Evolutionary conservation across 2,113 vertebrate genomes (phyloP).

Genomic region (Physeter macrocephalus): DNA sequence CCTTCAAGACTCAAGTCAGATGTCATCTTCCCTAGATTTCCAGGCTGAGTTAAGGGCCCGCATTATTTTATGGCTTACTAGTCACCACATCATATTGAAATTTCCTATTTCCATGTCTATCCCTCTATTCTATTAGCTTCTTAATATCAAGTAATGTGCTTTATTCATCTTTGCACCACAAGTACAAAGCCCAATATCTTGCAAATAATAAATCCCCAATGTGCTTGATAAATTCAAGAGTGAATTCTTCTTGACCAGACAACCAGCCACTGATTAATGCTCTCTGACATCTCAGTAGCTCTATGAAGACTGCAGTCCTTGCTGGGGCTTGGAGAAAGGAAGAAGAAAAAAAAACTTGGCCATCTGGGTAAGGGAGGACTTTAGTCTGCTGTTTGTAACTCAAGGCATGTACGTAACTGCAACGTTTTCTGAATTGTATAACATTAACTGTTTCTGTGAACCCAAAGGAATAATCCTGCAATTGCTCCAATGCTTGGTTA

Average conservation of each 20-base stretch:
- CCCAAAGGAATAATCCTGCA: background rate
- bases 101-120: background rate
- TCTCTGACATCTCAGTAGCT: background rate
- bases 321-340: background rate
- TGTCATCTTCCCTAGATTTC: background rate
- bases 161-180: background rate
- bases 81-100: background rate
- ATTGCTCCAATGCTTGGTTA: background rate
- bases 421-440: background rate
- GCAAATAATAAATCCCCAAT: background rate
- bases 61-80: background rate
- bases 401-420: background rate
- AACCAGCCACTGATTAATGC: background rate
- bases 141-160: background rate
- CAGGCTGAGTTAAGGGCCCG: background rate
- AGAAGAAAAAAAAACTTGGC: background rate
- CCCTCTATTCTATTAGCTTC: background rate
- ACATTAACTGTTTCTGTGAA: constrained; percentile 1
- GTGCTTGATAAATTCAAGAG: background rate
- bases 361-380: background rate
- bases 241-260: background rate
- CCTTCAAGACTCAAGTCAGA: background rate
- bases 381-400: constrained; percentile 11
- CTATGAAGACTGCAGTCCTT: background rate
- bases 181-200: background rate